A percentile compares a stretch with the other conserved stretches of the same genome.
phyloP scores from a whole-genome alignment of 1,140 invertebrate genomes.

The Agrypnia vestita region DNA sequence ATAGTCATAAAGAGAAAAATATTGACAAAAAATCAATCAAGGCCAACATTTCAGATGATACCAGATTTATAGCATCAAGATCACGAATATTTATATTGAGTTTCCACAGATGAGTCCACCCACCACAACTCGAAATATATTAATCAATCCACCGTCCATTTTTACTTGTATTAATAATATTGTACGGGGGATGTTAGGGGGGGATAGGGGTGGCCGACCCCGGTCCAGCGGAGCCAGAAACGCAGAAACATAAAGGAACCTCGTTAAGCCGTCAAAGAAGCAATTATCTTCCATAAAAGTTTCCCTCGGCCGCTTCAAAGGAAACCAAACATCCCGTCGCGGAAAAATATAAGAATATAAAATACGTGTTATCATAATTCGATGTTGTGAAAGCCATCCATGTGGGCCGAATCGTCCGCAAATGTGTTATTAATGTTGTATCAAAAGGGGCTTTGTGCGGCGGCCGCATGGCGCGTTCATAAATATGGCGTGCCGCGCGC shows the following conservation, averaged over 20 bases:
- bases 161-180: too few species aligned
- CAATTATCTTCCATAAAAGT: constrained; percentile 42
- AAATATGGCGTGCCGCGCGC: not conserved
- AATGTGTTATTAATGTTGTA: not conserved
- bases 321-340: not conserved
- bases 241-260: constrained; percentile 24
- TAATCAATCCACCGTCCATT: too few species aligned
- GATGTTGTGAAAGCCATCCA: not conserved
- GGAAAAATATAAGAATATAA: constrained; percentile 1
- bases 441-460: not conserved
- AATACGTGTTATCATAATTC: not conserved
- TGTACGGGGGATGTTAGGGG: too few species aligned
- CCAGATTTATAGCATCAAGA: too few species aligned
- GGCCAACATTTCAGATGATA: too few species aligned
- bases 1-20: too few species aligned
- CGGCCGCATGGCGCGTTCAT: not conserved
- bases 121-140: too few species aligned
- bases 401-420: not conserved
- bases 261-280: constrained; percentile 45
- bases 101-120: too few species aligned
- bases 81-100: too few species aligned
- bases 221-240: not conserved
- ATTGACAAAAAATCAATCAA: too few species aligned
- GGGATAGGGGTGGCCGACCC: not conserved
- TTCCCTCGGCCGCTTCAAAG: not conserved